Base-by-base conservation (phyloP, 2,888 invertebrate genomes). In the Caenorhabditis panamensis region DNA sequence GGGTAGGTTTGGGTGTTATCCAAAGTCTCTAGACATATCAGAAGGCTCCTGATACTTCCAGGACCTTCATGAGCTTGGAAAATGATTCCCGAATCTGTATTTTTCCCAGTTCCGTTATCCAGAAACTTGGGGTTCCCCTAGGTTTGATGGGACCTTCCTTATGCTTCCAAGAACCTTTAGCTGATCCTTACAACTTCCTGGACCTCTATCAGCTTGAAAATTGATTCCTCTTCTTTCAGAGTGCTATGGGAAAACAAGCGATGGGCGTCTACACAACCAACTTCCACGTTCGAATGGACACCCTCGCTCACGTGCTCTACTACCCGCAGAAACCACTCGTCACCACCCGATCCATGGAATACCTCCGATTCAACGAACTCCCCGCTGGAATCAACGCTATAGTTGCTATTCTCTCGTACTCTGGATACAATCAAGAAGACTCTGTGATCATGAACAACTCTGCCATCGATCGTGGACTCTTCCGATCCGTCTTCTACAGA, bases 211-310 rank as follows among this genome's bases (percentile, higher is more conserved):
- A n/a, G n/a, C n/a, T n/a, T n/a, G n/a, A n/a, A n/a, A n/a, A n/a
- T n/a, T n/a, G n/a, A 31, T 9, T 31, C 9, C 9, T 31, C 31
- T 9, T 31, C n/a, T 31, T 78, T 49, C 72, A 89, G 86, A 89
- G 88, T 93, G 99, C 99, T 95, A 99, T 99, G 99, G 99, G 99
- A 93, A 99, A 99, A 93, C 99, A 99, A 94, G 97, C 97, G 90
- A 97, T 97, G 97, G 99, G 99, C 77, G 97, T 99, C 6, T 99
- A 99, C 91, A 99, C 99, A 88, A 99, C 99, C 4, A 99, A 99
- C 92, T 99, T 95, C 93, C 99, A 99, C 92, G 98, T 99, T 8
- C 94, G 99, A 87, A 99, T 99, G 99, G 99, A 99, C 93, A 99
- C 99, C 0, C 93, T 99, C 72, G 99, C 99, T 36, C 97, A 99